Evolutionary conservation across 2,888 invertebrate species (phyloP).

Genomic region (Fissipunctia ypsillon): DNA sequence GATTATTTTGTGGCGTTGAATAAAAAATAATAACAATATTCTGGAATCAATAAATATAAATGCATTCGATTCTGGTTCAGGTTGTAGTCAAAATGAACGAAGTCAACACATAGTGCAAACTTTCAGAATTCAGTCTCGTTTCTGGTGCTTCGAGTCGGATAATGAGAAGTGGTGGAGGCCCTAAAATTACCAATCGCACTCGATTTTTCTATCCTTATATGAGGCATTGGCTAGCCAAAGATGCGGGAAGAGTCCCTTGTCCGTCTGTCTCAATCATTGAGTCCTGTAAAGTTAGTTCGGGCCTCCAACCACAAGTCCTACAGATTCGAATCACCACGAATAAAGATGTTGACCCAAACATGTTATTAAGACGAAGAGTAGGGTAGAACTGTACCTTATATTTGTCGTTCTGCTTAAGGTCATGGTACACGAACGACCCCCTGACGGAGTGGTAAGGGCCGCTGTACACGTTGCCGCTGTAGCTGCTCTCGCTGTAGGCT

Average conservation of each 20-base stretch:
- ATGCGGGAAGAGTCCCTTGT: not conserved
- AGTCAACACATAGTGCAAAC: not conserved
- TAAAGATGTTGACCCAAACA: not conserved
- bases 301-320: not conserved
- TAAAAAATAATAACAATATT: not conserved
- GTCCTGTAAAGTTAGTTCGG: not conserved
- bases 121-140: not conserved
- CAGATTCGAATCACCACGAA: not conserved
- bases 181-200: not conserved
- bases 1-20: not conserved
- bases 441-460: constrained; percentile 96
- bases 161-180: not conserved
- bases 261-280: not conserved
- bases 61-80: not conserved
- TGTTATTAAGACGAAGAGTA: not conserved
- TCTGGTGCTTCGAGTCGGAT: not conserved
- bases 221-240: not conserved
- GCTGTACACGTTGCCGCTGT: constrained; percentile 96
- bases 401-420: constrained; percentile 95
- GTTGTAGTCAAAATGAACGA: not conserved
- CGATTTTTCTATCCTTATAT: not conserved
- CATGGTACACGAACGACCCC: constrained; percentile 97
- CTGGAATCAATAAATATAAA: not conserved
- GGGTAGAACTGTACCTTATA: constrained; percentile 91
- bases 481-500: constrained; percentile 96